These are phyloP conservation scores for Acestrorhynchus altus DNA, from an alignment of 2,797 vertebrate species.

Conservation along the genomic window DNA sequence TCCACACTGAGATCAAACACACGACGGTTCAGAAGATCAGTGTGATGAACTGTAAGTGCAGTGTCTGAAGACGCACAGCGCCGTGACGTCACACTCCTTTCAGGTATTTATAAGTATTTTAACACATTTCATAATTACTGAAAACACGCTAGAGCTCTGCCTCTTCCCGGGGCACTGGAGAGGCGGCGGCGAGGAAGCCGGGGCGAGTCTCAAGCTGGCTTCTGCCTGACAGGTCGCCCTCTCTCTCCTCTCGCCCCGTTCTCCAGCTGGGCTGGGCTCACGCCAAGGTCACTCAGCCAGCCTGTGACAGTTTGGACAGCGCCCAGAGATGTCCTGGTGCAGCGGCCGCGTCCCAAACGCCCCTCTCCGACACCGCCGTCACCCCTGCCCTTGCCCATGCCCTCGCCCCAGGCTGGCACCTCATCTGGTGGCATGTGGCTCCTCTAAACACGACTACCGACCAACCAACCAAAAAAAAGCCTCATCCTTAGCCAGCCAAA, in stretches of 20 bases:
- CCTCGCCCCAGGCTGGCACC: slow-evolving; percentile 57
- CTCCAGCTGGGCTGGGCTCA: slow-evolving; percentile 70
- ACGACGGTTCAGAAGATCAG: too few relatives aligned
- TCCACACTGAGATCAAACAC: too few relatives aligned
- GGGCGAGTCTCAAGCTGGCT: slow-evolving; percentile 51
- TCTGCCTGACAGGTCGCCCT: slow-evolving; percentile 56
- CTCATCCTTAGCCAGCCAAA: slow-evolving; percentile 41
- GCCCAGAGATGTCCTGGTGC: slow-evolving; percentile 65
- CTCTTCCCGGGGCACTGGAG: background rate
- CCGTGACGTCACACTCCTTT: too few relatives aligned
- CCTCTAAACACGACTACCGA: slow-evolving; percentile 51
- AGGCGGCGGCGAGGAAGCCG: slow-evolving; percentile 22
- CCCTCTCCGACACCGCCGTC: slow-evolving; percentile 53
- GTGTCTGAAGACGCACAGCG: too few relatives aligned
- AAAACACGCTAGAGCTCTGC: too few relatives aligned
- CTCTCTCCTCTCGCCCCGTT: slow-evolving; percentile 47
- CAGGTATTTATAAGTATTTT: background rate
- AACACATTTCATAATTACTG: background rate
- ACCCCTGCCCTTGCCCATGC: slow-evolving; percentile 56
- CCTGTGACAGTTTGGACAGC: slow-evolving; percentile 71
- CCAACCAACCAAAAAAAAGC: background rate
- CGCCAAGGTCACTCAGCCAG: slow-evolving; percentile 73
- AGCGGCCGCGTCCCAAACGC: slow-evolving; percentile 51
- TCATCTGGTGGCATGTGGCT: slow-evolving; percentile 64
- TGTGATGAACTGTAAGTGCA: too few relatives aligned